Evolutionary conservation across 2,888 invertebrate species (phyloP).

Genomic region (Tupiocoris notatus): DNA sequence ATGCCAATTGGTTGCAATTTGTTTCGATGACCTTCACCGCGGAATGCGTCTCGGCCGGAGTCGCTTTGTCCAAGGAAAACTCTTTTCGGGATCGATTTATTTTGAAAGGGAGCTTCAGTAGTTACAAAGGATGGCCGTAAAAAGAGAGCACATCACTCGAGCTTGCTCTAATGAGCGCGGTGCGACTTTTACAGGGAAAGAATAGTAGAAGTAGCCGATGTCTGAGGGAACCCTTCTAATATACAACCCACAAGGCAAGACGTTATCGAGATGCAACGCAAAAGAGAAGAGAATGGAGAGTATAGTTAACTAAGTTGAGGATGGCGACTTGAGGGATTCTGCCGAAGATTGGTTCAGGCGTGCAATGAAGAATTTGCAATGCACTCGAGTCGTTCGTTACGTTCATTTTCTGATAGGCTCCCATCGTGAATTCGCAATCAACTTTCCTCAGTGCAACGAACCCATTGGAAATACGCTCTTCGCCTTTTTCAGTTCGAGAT

Average conservation of each 20-base stretch:
- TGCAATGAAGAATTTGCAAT: slow-evolving; percentile 9
- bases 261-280: slow-evolving; percentile 34
- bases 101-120: slow-evolving; percentile 15
- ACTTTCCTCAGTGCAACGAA: neutral
- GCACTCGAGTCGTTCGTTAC: neutral
- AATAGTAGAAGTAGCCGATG: neutral
- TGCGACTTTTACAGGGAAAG: slow-evolving; percentile 11
- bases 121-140: slow-evolving; percentile 26
- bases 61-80: neutral
- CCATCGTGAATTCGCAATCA: slow-evolving; percentile 1
- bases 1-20: neutral
- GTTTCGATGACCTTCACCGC: neutral
- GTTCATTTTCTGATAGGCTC: slow-evolving; percentile 15
- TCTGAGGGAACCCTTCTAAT: slow-evolving; percentile 9
- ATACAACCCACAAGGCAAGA: slow-evolving; percentile 17
- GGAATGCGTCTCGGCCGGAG: neutral
- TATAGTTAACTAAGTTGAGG: slow-evolving; percentile 26
- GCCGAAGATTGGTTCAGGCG: neutral
- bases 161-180: slow-evolving; percentile 34
- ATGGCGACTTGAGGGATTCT: neutral
- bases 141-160: slow-evolving; percentile 23
- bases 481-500: too few relatives aligned
- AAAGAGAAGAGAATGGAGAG: neutral
- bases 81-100: slow-evolving; percentile 26
- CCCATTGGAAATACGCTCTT: too few relatives aligned